Evolutionary conservation across 2,888 invertebrate genomes (phyloP), one percentile per base, ranked within the genome.

Genomic region (Gymnocheta viridis): DNA sequence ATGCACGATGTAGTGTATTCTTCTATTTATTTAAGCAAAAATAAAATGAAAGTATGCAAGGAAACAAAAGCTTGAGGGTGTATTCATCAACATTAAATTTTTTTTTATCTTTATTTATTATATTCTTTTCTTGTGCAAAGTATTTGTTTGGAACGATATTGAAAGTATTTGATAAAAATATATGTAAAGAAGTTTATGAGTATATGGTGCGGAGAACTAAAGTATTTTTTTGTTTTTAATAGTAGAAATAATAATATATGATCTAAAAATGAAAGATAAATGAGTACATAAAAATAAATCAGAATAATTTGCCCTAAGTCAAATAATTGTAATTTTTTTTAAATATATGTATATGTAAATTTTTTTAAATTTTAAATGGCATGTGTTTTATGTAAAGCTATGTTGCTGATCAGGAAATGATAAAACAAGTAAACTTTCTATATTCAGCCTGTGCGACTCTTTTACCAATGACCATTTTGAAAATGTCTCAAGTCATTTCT

Each of bases 11-110:
- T 19, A 10, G 14, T 41, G 32, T 49, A 24, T 56, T 27, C 12
- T 62, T 27, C 9, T 62, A 14, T 7, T 73, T 38, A 19, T 51
- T 17, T 58, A 17, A 58, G 44, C 41, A 32, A 51, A 4, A 41
- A 64, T 29, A 22, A 29, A 51, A n/a, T n/a, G 5, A 51, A 49
- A 49, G 27, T 32, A 56, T 56, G 17, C n/a, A 66, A 66, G 32
- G 14, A 54, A 70, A 67, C 56, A 64, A 70, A 41, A 47, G 77
- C 76, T 82, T 19, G 58, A 62, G 74, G 67, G 60, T 24, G 24
- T 35, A 54, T 80, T 74, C 74, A 51, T 69, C 67, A 62, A n/a
- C 35, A 64, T 56, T 81, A 60, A n/a, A n/a, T 29, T 32, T 49
- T 6, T 29, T 22, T 58, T 44, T 29, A 4, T 14, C 12, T 7